Evolutionary conservation across 2,888 invertebrate species (phyloP).

Genomic region (Suillia variegata): DNA sequence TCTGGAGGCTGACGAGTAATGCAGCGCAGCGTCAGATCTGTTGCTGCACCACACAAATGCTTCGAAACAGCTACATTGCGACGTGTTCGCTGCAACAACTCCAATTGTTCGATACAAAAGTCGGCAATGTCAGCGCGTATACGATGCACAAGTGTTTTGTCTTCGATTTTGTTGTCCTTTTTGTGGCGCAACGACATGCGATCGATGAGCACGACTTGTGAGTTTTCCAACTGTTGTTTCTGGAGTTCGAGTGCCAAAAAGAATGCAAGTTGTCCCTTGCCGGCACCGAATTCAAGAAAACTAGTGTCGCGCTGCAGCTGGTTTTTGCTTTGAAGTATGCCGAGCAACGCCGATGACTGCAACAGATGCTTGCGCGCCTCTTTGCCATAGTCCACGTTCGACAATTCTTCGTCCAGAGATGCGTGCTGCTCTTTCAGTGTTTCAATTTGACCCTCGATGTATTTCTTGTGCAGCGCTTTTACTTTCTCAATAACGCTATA

Average conservation of each 20-base stretch:
- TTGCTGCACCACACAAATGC: conserved; percentile 88
- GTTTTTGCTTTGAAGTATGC: conserved; percentile 68
- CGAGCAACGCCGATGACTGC: conserved; percentile 79
- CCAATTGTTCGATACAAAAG: conserved; percentile 68
- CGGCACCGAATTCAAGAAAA: conserved; percentile 87
- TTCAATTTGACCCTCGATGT: conserved; percentile 56
- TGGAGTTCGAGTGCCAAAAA: conserved; percentile 72
- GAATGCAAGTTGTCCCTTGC: conserved; percentile 84
- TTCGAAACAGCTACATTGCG: conserved; percentile 80
- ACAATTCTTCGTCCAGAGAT: conserved; percentile 63
- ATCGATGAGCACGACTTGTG: conserved; percentile 76
- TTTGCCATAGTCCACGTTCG: conserved; percentile 66
- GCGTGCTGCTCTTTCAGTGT: conserved; percentile 60
- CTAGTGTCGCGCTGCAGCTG: conserved; percentile 70
- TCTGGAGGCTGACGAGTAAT: conserved; percentile 59
- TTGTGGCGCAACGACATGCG: conserved; percentile 82
- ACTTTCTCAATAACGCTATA: conserved; percentile 61
- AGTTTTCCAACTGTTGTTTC: conserved; percentile 51
- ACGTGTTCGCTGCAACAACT: conserved; percentile 55
- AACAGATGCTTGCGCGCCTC: conserved; percentile 74
- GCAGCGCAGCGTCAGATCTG: conserved; percentile 78
- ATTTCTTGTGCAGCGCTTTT: conserved; percentile 56
- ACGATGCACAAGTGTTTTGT: conserved; percentile 64
- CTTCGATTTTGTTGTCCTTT: conserved; percentile 70
- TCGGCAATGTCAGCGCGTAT: conserved; percentile 84